A percentile compares a stretch with the other conserved stretches of the same genome.
These are phyloP conservation scores for Bovichtus diacanthus DNA, from an alignment of 2,797 vertebrate species.

Conservation along the genomic window DNA sequence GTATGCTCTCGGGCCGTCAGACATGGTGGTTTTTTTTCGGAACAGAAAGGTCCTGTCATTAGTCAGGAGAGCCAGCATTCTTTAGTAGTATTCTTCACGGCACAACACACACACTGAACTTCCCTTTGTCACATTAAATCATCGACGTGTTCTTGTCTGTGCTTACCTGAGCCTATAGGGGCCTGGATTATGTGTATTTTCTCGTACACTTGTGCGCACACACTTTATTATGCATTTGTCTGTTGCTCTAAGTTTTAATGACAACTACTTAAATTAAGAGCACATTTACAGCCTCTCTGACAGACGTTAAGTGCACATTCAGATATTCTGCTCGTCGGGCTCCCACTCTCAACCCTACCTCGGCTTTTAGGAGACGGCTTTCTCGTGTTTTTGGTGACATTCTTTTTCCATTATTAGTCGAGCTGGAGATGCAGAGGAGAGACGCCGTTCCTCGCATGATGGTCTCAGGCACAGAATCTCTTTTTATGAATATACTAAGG, in stretches of 20 bases:
- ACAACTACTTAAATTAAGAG: constrained; percentile 71
- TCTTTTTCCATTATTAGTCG: constrained; percentile 68
- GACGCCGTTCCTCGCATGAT: constrained; percentile 25
- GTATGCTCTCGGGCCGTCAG: constrained; percentile 33
- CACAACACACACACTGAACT: constrained; percentile 58
- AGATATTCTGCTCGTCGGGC: constrained; percentile 40
- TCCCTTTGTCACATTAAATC: constrained; percentile 69
- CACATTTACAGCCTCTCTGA: constrained; percentile 64
- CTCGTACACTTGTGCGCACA: not conserved
- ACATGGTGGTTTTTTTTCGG: constrained; percentile 46
- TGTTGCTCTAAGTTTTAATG: constrained; percentile 66
- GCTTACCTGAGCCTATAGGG: constrained; percentile 26
- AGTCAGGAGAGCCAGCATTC: constrained; percentile 57
- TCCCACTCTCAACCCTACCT: constrained; percentile 34
- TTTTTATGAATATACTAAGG: constrained; percentile 50
- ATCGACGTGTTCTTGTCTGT: constrained; percentile 36
- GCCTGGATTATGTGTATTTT: constrained; percentile 24
- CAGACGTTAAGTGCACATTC: constrained; percentile 62
- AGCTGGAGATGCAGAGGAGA: constrained; percentile 33
- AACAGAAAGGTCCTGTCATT: constrained; percentile 64
- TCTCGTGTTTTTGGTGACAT: constrained; percentile 68
- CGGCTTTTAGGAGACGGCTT: constrained; percentile 73
- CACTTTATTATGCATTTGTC: constrained; percentile 5
- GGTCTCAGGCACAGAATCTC: constrained; percentile 12
- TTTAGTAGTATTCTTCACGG: constrained; percentile 59